Base-by-base conservation (phyloP, 2,113 vertebrate genomes). In the Ia io region DNA sequence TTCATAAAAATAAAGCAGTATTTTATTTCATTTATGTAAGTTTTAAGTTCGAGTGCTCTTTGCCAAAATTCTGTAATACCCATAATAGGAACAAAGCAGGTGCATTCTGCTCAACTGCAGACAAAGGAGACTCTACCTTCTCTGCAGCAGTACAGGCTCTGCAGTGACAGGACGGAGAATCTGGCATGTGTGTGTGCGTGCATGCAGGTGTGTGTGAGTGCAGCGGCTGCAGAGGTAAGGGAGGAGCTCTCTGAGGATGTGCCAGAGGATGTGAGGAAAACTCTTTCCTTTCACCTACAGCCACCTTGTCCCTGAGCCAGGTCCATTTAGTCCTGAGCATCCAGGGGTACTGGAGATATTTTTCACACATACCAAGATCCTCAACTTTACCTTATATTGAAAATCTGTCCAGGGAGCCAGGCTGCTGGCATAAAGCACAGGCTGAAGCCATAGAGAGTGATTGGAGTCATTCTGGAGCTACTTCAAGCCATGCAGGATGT, bases 361-460 rank as follows among this genome's bases (percentile, higher is more conserved):
- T 94, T 93, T 67, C 84, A 89, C 13, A 85, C 16, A 89, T 6
- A 83, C 47, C 10, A 74, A 91, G 69, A 96, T 84, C 67, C 42
- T 96, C 79, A 94, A 44, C 74, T 59, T 94, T 61, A 87, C 44
- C 51, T 51, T 47, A 80, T 91, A 12, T 86, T 96, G 65, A 76
- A 96, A 95, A 80, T 91, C 82, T 91, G 77, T n/a, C 63, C 78
- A 93, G 49, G 56, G 25, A 96, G 69, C 42, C 61, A 94, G 73
- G 59, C 84, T 90, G 63, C 94, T 94, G 92, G 92, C 42, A 0
- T 88, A 42, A 88, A 78, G 90, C 67, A 92, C 84, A 90, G 77
- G 20, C 37, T 96, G 32, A 18, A 88, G 53, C 35, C 47, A 40
- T 73, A 80, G 9, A 65, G 71, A 78, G 32, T 78, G 74, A 91